Conservation (phyloP, 2,797 vertebrate species). For the Oreortyx pictus region DNA sequence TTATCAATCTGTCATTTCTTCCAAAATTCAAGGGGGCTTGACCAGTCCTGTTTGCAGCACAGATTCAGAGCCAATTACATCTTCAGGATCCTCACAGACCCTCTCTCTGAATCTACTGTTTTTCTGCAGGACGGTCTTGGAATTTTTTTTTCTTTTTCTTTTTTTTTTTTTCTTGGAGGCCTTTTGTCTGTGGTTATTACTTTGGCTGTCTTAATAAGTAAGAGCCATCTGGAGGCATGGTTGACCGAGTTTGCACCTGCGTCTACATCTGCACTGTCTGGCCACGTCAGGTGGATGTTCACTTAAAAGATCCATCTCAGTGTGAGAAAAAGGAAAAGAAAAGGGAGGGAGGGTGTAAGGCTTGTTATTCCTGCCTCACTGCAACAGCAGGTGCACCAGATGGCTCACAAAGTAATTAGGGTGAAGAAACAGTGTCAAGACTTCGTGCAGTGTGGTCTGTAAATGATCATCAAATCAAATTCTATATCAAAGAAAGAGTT, state of each 20-base stretch:
- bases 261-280: slow-evolving; percentile 68
- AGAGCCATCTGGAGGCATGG: slow-evolving; percentile 71
- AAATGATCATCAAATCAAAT: slow-evolving; percentile 63
- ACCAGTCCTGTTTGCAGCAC: slow-evolving; percentile 18
- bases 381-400: slow-evolving; percentile 74
- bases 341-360: slow-evolving; percentile 48
- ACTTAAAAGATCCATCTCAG: slow-evolving; percentile 68
- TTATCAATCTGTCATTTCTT: slow-evolving; percentile 41
- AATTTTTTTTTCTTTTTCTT: not conserved
- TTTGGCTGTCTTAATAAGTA: slow-evolving; percentile 73
- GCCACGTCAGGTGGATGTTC: slow-evolving; percentile 69
- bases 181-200: slow-evolving; percentile 64
- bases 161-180: not conserved
- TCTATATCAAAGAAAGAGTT: slow-evolving; percentile 48
- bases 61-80: slow-evolving; percentile 34
- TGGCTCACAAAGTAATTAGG: slow-evolving; percentile 71
- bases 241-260: slow-evolving; percentile 73
- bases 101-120: slow-evolving; percentile 32
- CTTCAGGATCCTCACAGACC: slow-evolving; percentile 42
- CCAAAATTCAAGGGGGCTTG: slow-evolving; percentile 20
- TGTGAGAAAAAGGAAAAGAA: slow-evolving; percentile 63
- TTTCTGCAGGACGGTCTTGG: slow-evolving; percentile 22
- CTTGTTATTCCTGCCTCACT: slow-evolving; percentile 53
- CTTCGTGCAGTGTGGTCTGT: slow-evolving; percentile 43
- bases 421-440: slow-evolving; percentile 67